phyloP scores from a whole-genome alignment of 2,797 vertebrate species.

The Hemitrygon akajei region DNA sequence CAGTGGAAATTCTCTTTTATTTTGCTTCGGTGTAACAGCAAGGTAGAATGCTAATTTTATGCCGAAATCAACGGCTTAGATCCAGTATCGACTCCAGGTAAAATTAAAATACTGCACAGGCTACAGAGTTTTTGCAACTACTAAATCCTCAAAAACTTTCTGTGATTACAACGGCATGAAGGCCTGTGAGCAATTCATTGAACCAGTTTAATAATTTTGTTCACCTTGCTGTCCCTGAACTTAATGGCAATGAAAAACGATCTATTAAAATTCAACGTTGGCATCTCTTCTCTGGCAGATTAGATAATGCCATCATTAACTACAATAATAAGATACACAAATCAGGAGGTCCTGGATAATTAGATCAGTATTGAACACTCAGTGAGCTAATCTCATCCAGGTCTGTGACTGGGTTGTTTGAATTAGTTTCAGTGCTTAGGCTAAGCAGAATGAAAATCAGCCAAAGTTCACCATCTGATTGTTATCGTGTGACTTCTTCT shows the following conservation, averaged over 20 bases:
- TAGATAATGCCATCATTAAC: not conserved
- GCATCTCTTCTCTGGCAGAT: not conserved
- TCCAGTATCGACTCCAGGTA: not conserved
- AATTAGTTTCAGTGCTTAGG: not conserved
- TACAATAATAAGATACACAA: not conserved
- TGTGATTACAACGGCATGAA: not conserved
- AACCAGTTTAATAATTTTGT: not conserved
- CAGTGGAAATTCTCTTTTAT: not conserved
- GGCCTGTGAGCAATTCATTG: too few relatives aligned
- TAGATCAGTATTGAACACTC: not conserved
- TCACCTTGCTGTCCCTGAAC: not conserved
- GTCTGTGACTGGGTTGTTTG: not conserved
- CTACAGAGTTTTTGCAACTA: not conserved
- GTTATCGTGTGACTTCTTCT: constrained; percentile 16
- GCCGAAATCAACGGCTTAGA: not conserved
- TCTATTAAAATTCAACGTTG: not conserved
- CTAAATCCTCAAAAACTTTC: not conserved
- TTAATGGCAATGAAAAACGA: not conserved
- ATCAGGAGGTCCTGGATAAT: not conserved
- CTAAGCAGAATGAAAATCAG: not conserved
- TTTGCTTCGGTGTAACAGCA: not conserved
- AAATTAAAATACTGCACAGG: not conserved
- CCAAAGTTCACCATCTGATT: not conserved
- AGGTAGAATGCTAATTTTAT: not conserved
- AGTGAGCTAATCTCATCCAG: not conserved